Base-by-base conservation (phyloP, 2,113 vertebrate species). In the Mugil cephalus region DNA sequence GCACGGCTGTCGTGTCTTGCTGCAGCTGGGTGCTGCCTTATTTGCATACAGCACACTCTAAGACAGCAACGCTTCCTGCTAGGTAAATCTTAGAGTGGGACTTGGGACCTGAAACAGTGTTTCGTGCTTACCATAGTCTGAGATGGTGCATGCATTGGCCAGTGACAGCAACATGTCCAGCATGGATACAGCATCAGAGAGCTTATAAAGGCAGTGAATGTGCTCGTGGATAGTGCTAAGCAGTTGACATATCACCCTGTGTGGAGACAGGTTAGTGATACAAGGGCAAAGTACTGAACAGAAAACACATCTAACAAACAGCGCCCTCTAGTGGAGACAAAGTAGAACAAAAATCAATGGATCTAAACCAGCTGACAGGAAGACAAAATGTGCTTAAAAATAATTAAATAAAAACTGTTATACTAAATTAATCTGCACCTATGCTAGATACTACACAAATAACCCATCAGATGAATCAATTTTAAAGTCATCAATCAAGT, bases 131-230 rank as follows among this genome's bases (percentile, higher is more conserved):
- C 96, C 97, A 1, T 99, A 98, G 80, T 98, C 95, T n/a, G 96
- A 98, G 77, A 97, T 90, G 47, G 96, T 97, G 85, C 97, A 98
- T 30, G 95, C 93, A 2, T 96, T 96, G 66, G 97, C 97, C 83
- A 99, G 95, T 0, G 98, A 97, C 40, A 98, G 93, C 76, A 99
- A 86, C 97, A 98, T 98, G 78, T 99, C 97, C 91, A 99, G 91
- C 96, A 99, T 97, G 8, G 98, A 99, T 9, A 98, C 96, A 4
- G 95, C 92, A 80, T 99, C 96, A 6, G 96, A 96, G 12, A 99
- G 94, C 88, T 99, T 99, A 85, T 98, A 97, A 0, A 99, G 90
- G 84, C 98, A 99, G 85, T 98, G 96, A 48, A 99, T 95, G 69
- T 98, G 93, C 54, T 96, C 94, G 34, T 95, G 96, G 84, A 98